Evolutionary conservation across 2,113 vertebrate genomes (phyloP).

Genomic region (Stigmatopora argus): DNA sequence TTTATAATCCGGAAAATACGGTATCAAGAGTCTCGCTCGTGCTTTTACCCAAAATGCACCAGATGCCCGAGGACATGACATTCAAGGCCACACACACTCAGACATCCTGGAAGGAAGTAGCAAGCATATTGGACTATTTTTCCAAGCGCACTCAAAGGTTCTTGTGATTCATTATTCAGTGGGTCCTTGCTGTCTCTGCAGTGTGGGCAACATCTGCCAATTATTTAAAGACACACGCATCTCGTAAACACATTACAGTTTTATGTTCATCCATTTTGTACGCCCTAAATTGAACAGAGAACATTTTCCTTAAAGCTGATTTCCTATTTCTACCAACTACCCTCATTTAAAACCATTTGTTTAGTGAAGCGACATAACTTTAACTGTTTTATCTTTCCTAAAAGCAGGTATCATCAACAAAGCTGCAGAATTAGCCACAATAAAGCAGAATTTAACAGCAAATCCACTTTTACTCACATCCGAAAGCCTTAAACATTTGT

Average conservation of each 20-base stretch:
- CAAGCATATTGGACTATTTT: constrained; percentile 58
- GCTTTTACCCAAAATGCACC: constrained; percentile 39
- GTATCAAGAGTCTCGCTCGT: neutral
- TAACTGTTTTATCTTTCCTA: neutral
- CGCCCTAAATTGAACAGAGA: neutral
- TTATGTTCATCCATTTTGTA: constrained; percentile 34
- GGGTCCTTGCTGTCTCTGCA: constrained; percentile 35
- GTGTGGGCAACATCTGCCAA: constrained; percentile 66
- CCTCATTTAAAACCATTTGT: neutral
- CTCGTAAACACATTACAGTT: constrained; percentile 35
- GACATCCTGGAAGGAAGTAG: constrained; percentile 48
- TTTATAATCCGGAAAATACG: constrained; percentile 9
- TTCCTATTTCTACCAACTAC: neutral
- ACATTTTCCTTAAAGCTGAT: neutral
- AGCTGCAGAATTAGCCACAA: neutral
- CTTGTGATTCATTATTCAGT: constrained; percentile 65
- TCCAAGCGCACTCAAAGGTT: constrained; percentile 39
- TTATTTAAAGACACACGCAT: constrained; percentile 51
- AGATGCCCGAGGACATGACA: constrained; percentile 34
- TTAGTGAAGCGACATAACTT: neutral
- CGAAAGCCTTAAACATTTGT: neutral
- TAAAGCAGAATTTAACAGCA: neutral
- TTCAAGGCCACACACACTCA: constrained; percentile 39
- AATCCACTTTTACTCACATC: neutral
- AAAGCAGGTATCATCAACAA: neutral